These are phyloP conservation scores for Spinibarbus caldwelli DNA, from an alignment of 2,797 vertebrate genomes.

Conservation along the genomic window DNA sequence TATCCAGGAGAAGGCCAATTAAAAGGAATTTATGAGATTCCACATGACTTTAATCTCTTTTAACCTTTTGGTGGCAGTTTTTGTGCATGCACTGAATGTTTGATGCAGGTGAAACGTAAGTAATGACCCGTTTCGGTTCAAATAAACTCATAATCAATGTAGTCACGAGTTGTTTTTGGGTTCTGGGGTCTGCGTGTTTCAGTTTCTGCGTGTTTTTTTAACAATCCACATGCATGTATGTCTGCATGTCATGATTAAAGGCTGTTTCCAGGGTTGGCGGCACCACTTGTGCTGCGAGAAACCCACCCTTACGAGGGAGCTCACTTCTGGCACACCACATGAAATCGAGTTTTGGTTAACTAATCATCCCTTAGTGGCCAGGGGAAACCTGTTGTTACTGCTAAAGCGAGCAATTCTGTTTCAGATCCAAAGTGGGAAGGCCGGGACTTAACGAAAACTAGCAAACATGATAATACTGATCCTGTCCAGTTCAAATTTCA, in stretches of 20 bases:
- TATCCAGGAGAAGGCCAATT: slow-evolving; percentile 45
- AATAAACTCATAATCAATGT: neutral
- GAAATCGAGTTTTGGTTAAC: slow-evolving; percentile 47
- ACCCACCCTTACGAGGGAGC: slow-evolving; percentile 40
- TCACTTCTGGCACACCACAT: slow-evolving; percentile 58
- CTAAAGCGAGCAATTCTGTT: slow-evolving; percentile 26
- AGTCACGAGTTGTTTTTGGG: neutral
- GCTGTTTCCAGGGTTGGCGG: slow-evolving; percentile 37
- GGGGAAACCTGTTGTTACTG: slow-evolving; percentile 2
- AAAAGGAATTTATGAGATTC: slow-evolving; percentile 42
- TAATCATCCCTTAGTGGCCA: slow-evolving; percentile 46
- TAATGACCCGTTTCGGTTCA: neutral
- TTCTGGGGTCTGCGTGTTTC: slow-evolving; percentile 11
- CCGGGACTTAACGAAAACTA: slow-evolving; percentile 8
- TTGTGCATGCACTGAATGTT: neutral
- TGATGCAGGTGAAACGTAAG: neutral
- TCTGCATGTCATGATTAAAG: slow-evolving; percentile 58
- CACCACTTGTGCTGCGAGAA: slow-evolving; percentile 39
- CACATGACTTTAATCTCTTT: slow-evolving; percentile 21
- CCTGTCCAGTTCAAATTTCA: slow-evolving; percentile 11
- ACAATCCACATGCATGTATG: slow-evolving; percentile 38
- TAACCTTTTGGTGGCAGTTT: slow-evolving; percentile 14
- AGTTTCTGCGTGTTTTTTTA: slow-evolving; percentile 47
- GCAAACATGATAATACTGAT: slow-evolving; percentile 4
- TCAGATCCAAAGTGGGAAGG: slow-evolving; percentile 53